A percentile compares a stretch with the other conserved stretches of the same genome.
These are phyloP conservation scores for Hylomyscus alleni DNA, from an alignment of 2,797 vertebrate species.

Conservation along the genomic window DNA sequence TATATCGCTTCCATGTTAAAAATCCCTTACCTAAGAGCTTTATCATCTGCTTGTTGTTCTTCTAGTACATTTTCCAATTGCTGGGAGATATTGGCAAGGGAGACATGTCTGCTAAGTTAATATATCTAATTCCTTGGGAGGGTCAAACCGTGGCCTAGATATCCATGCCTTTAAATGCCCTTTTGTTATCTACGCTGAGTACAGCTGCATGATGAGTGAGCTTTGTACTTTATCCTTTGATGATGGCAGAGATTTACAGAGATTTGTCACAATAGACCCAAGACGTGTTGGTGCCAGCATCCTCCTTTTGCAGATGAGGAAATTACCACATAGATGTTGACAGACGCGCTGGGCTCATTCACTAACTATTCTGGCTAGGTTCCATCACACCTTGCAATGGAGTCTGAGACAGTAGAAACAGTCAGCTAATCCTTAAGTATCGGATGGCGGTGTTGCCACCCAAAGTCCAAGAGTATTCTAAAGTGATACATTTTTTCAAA, in stretches of 20 bases:
- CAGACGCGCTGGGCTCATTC: neutral
- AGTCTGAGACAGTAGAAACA: neutral
- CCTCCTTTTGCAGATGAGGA: constrained; percentile 37
- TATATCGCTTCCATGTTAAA: neutral
- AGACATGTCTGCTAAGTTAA: neutral
- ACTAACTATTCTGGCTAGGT: neutral
- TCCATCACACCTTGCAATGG: neutral
- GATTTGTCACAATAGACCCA: neutral
- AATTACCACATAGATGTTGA: neutral
- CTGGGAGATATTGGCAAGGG: constrained; percentile 24
- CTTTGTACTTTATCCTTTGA: constrained; percentile 11
- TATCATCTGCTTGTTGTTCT: neutral
- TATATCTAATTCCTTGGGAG: constrained; percentile 3
- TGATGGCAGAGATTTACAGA: neutral
- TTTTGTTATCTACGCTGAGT: neutral
- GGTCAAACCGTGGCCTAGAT: neutral
- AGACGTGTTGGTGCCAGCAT: neutral
- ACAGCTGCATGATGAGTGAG: neutral
- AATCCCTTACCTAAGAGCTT: neutral
- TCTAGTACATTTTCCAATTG: neutral
- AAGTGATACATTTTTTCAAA: neutral
- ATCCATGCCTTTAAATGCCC: neutral
- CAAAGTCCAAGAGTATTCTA: constrained; percentile 13
- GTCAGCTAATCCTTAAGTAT: neutral
- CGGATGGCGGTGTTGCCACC: neutral